These are phyloP conservation scores for Craterocephalus amniculus DNA, from an alignment of 2,797 vertebrate species.

Conservation along the genomic window DNA sequence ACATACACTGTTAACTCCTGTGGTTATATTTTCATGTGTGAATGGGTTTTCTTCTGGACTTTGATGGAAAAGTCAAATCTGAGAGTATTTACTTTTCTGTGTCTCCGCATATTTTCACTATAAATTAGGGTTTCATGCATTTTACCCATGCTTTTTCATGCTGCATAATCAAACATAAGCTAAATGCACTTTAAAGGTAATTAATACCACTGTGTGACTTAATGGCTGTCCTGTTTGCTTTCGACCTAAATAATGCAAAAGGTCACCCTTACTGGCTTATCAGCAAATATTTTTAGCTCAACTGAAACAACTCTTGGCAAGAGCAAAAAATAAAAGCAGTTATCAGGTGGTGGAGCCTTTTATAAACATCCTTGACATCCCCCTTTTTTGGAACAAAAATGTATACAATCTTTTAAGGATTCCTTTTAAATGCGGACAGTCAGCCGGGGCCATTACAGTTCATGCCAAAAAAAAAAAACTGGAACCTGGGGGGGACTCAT, in stretches of 20 bases:
- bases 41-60: constrained; percentile 1
- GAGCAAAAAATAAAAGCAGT: not conserved
- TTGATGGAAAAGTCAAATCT: not conserved
- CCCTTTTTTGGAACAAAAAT: constrained; percentile 11
- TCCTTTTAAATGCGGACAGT: constrained; percentile 39
- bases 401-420: constrained; percentile 35
- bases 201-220: not conserved
- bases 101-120: not conserved
- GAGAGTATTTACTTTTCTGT: not conserved
- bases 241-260: not conserved
- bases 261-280: not conserved
- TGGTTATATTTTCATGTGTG: not conserved
- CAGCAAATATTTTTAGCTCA: not conserved
- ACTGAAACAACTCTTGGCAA: not conserved
- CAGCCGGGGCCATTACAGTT: constrained; percentile 28
- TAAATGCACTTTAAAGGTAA: not conserved
- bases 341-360: not conserved
- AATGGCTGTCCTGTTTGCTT: not conserved
- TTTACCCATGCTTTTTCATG: not conserved
- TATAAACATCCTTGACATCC: constrained; percentile 32
- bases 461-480: constrained; percentile 29
- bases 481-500: constrained; percentile 36
- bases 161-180: not conserved
- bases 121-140: not conserved
- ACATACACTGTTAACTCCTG: constrained; percentile 2